These are phyloP conservation scores for Echeneis naucrates DNA, from an alignment of 2,797 vertebrate genomes.

Conservation along the genomic window DNA sequence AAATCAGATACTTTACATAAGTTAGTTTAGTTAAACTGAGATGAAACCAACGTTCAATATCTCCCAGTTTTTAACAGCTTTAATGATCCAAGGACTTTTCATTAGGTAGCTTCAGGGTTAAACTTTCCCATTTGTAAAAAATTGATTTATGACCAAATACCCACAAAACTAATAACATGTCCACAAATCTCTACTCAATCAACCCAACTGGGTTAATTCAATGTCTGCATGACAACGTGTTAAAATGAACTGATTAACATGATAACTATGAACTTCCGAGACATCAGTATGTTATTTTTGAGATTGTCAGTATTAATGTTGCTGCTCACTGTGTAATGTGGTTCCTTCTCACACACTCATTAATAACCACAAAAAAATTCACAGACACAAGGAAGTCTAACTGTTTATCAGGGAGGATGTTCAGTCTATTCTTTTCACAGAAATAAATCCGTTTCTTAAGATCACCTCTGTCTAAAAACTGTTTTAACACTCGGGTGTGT, in stretches of 20 bases:
- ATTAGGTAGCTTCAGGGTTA: too few relatives aligned
- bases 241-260: not conserved
- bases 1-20: not conserved
- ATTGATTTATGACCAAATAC: too few relatives aligned
- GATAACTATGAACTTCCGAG: not conserved
- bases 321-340: not conserved
- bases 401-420: not conserved
- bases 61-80: not conserved
- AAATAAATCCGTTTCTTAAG: conserved; percentile 41
- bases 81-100: not conserved
- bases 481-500: conserved; percentile 27
- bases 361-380: not conserved
- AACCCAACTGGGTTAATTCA: not conserved
- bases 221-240: not conserved
- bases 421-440: not conserved
- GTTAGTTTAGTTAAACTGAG: too few relatives aligned
- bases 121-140: too few relatives aligned
- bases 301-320: not conserved
- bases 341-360: not conserved
- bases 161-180: too few relatives aligned
- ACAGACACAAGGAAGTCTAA: not conserved
- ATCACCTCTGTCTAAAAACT: conserved; percentile 38
- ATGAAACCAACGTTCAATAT: not conserved
- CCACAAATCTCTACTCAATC: not conserved
- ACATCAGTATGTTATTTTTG: not conserved